These are phyloP conservation scores for Coracopsis vasa DNA, from an alignment of 2,113 vertebrate species.

Conservation along the genomic window DNA sequence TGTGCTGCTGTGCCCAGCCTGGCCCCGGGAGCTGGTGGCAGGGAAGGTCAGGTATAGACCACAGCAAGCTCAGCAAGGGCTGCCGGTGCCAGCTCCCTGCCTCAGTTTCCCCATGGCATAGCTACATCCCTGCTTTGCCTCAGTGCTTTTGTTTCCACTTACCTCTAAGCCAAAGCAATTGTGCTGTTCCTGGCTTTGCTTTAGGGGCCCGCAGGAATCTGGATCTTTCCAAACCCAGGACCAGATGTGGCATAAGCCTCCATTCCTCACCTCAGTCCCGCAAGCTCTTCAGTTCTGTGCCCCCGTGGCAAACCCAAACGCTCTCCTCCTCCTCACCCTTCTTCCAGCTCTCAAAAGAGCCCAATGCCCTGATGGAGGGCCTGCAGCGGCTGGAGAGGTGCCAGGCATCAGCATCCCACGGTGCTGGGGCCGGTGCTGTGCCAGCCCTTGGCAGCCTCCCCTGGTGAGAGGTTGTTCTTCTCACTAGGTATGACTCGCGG, in stretches of 20 bases:
- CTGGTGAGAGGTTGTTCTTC: not conserved
- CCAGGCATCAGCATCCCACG: not conserved
- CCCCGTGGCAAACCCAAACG: not conserved
- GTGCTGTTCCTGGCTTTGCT: not conserved
- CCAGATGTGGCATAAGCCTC: not conserved
- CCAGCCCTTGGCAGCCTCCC: not conserved
- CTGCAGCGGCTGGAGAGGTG: not conserved
- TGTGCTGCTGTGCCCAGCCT: not conserved
- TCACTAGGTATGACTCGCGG: not conserved
- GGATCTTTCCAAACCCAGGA: not conserved
- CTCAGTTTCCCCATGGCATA: not conserved
- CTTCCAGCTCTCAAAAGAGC: not conserved
- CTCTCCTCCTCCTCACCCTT: not conserved
- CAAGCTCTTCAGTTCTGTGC: not conserved
- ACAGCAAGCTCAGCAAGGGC: rapidly evolving
- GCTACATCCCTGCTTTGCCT: not conserved
- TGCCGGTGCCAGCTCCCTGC: not conserved
- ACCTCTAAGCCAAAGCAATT: not conserved
- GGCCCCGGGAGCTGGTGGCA: not conserved
- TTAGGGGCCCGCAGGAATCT: not conserved
- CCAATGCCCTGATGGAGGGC: not conserved
- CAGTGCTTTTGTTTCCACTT: not conserved
- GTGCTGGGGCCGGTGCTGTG: not conserved
- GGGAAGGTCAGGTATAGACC: not conserved
- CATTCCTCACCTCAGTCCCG: not conserved